These are phyloP conservation scores for Zosterops lateralis DNA, from an alignment of 2,113 vertebrate species.

Conservation along the genomic window DNA sequence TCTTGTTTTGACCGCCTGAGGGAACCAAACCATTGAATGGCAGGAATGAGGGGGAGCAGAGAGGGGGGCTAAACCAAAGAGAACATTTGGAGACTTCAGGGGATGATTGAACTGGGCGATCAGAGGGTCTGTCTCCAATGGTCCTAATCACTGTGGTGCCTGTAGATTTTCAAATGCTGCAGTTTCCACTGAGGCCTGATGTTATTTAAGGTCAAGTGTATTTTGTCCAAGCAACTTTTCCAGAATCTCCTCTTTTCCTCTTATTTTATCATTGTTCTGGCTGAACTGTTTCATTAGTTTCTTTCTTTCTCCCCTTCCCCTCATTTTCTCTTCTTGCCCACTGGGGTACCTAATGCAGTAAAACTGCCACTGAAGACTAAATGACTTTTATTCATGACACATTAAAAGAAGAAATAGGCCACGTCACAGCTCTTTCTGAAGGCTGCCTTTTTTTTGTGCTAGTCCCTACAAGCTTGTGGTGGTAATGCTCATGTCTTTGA, in stretches of 20 bases:
- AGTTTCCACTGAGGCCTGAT: not conserved
- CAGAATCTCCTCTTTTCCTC: not conserved
- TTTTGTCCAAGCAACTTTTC: not conserved
- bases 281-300: not conserved
- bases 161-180: not conserved
- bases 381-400: not conserved
- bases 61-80: not conserved
- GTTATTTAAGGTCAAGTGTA: not conserved
- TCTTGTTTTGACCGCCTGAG: slow-evolving; percentile 56
- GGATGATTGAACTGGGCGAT: not conserved
- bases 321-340: not conserved
- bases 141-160: not conserved
- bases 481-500: not conserved
- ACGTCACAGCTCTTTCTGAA: not conserved
- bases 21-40: slow-evolving; percentile 47
- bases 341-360: not conserved
- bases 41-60: slow-evolving; percentile 11
- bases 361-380: not conserved
- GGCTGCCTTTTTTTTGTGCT: not conserved
- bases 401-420: not conserved
- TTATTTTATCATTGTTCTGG: not conserved
- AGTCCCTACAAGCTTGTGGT: slow-evolving; percentile 42
- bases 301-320: not conserved
- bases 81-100: not conserved
- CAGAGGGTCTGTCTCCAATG: not conserved